Percentiles rank a stretch among this genome's conserved stretches.
phyloP scores from a whole-genome alignment of 2,888 invertebrate genomes.

The Nomada fucata region DNA sequence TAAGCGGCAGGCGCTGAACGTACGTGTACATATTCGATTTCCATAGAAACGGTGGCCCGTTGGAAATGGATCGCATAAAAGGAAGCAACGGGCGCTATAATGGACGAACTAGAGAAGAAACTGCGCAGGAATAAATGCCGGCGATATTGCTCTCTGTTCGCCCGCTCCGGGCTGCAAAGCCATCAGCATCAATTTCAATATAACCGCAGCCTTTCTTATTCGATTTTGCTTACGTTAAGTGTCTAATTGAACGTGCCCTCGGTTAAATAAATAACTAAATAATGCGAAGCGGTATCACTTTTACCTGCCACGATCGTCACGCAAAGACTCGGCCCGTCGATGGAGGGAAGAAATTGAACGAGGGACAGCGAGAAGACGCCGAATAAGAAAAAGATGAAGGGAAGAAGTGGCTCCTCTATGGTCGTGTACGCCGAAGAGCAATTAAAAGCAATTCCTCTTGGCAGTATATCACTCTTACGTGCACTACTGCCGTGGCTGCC shows the following conservation, averaged over 20 bases:
- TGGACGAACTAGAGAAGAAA: conserved; percentile 20
- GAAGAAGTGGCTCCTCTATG: conserved; percentile 18
- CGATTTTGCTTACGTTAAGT: neutral
- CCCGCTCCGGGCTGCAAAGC: neutral
- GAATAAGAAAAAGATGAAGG: conserved; percentile 17
- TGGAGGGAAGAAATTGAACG: neutral
- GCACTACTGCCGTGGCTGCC: conserved; percentile 59
- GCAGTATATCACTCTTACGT: conserved; percentile 72
- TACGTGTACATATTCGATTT: conserved; percentile 43
- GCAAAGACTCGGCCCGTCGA: neutral
- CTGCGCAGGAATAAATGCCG: conserved; percentile 7
- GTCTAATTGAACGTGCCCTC: too few species aligned
- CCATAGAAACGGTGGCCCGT: conserved; percentile 47
- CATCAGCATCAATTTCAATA: neutral
- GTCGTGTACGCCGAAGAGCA: conserved; percentile 62
- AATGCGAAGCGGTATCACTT: too few species aligned
- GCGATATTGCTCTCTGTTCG: conserved; percentile 16
- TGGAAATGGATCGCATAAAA: conserved; percentile 44
- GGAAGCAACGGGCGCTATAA: conserved; percentile 35
- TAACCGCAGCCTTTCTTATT: neutral
- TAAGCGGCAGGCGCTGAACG: conserved; percentile 22
- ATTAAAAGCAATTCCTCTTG: conserved; percentile 74
- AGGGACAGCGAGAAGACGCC: conserved; percentile 27
- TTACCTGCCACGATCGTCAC: neutral
- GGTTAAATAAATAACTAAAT: too few species aligned